Percentiles rank a stretch among this genome's conserved stretches.
These are phyloP conservation scores for Syngnathus scovelli DNA, from an alignment of 2,113 vertebrate species.

Conservation along the genomic window DNA sequence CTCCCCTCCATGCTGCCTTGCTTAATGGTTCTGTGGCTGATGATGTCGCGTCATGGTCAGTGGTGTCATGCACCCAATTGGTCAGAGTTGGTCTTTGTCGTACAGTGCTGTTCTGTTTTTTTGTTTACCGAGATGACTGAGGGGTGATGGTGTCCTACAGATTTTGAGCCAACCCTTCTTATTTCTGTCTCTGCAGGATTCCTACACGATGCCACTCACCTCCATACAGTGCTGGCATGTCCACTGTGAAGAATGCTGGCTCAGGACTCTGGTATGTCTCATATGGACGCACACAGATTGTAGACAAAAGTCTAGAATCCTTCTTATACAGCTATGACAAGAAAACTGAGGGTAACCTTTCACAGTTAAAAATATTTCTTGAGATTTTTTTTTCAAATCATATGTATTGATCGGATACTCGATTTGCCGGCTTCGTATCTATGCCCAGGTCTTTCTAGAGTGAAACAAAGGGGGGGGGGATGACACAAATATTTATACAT, in stretches of 20 bases:
- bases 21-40: slow-evolving; percentile 56
- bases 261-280: slow-evolving; percentile 91
- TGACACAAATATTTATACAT: too few species aligned
- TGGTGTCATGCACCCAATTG: slow-evolving; percentile 36
- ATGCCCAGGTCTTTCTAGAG: too few species aligned
- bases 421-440: too few species aligned
- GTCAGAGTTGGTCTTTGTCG: slow-evolving; percentile 29
- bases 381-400: too few species aligned
- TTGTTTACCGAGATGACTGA: background rate
- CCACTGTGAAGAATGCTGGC: slow-evolving; percentile 99
- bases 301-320: background rate
- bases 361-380: too few species aligned
- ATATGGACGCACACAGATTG: slow-evolving; percentile 6
- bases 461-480: too few species aligned
- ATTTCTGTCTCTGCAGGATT: slow-evolving; percentile 74
- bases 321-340: background rate
- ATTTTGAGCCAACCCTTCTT: background rate
- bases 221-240: slow-evolving; percentile 99
- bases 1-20: slow-evolving; percentile 48
- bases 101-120: slow-evolving; percentile 3
- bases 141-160: background rate
- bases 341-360: too few species aligned
- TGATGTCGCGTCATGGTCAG: slow-evolving; percentile 51
- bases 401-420: too few species aligned
- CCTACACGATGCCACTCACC: slow-evolving; percentile 95